Evolutionary conservation across 2,888 invertebrate species (phyloP).

Genomic region (Diabrotica balteata): DNA sequence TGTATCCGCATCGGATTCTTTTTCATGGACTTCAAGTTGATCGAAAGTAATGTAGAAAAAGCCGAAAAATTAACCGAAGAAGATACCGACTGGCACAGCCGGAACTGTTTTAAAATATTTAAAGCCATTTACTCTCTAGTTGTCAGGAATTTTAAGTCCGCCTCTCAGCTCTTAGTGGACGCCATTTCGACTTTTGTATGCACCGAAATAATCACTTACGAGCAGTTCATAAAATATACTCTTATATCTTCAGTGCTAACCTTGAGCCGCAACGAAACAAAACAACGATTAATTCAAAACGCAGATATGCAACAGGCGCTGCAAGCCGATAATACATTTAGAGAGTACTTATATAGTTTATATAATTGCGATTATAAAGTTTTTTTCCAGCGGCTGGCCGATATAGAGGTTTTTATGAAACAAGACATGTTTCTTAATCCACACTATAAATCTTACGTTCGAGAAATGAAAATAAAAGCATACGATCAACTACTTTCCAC

Average conservation of each 20-base stretch:
- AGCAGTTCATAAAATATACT: constrained; percentile 61
- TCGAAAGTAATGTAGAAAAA: constrained; percentile 52
- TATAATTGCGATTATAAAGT: constrained; percentile 74
- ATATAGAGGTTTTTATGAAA: constrained; percentile 63
- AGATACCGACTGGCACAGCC: constrained; percentile 74
- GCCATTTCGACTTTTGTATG: constrained; percentile 78
- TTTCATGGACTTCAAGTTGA: constrained; percentile 47
- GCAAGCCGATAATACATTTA: constrained; percentile 72
- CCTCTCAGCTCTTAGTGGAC: constrained; percentile 71
- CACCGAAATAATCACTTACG: constrained; percentile 75
- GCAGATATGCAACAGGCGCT: constrained; percentile 84
- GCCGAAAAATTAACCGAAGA: constrained; percentile 51
- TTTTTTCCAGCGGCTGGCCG: constrained; percentile 66
- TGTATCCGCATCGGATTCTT: constrained; percentile 57
- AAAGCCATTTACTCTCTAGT: constrained; percentile 71
- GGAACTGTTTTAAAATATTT: constrained; percentile 75
- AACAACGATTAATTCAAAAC: constrained; percentile 56
- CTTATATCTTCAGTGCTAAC: constrained; percentile 58
- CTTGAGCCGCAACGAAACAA: constrained; percentile 55
- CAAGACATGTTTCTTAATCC: constrained; percentile 69
- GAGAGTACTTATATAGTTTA: constrained; percentile 68
- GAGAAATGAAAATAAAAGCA: constrained; percentile 75
- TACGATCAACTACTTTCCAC: constrained; percentile 76
- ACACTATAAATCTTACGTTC: constrained; percentile 73
- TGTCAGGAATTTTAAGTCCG: constrained; percentile 71